Percentiles rank a stretch among this genome's conserved stretches.
These are phyloP conservation scores for Vombatus ursinus DNA, from an alignment of 2,113 vertebrate genomes.

Conservation along the genomic window DNA sequence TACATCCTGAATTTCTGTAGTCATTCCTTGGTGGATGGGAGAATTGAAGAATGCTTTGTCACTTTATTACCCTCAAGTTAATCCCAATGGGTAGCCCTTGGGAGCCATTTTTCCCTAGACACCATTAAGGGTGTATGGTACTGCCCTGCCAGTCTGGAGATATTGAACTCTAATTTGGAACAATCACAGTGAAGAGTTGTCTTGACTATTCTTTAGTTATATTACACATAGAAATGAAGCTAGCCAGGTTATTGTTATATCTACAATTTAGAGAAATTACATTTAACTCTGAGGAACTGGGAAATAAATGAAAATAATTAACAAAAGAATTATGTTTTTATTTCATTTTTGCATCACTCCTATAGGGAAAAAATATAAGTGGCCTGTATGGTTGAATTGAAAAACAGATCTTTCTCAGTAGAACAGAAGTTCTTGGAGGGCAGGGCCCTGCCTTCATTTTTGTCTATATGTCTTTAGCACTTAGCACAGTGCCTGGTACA, in stretches of 20 bases:
- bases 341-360: neutral
- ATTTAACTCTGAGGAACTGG: slow-evolving; percentile 18
- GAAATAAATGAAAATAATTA: slow-evolving; percentile 42
- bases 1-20: slow-evolving; percentile 47
- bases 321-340: slow-evolving; percentile 18
- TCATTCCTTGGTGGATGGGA: slow-evolving; percentile 41
- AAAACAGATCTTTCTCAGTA: slow-evolving; percentile 23
- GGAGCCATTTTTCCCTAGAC: slow-evolving; percentile 47
- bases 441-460: neutral
- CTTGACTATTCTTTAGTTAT: neutral
- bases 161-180: slow-evolving; percentile 39
- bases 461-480: neutral
- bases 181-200: slow-evolving; percentile 9
- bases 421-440: neutral
- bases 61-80: slow-evolving; percentile 55
- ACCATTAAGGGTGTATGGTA: slow-evolving; percentile 6
- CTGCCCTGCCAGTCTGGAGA: slow-evolving; percentile 36
- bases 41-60: slow-evolving; percentile 52
- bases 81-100: slow-evolving; percentile 14
- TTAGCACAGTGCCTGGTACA: neutral
- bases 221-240: slow-evolving; percentile 43
- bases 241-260: slow-evolving; percentile 1
- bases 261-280: slow-evolving; percentile 18
- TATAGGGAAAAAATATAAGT: slow-evolving; percentile 3
- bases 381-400: neutral